These are phyloP conservation scores for Temnothorax ravouxi DNA, from an alignment of 2,888 invertebrate species.

Conservation along the genomic window DNA sequence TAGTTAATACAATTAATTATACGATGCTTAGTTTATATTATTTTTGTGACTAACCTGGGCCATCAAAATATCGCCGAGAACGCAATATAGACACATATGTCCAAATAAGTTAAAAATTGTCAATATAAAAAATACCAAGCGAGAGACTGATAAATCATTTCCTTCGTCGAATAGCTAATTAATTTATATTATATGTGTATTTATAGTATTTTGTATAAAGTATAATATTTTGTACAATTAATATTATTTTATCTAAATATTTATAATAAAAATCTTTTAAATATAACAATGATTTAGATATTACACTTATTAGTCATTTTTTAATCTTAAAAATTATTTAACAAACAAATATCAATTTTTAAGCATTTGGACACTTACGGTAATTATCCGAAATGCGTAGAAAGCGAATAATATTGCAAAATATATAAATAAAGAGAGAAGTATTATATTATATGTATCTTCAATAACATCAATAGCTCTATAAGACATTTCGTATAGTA, in stretches of 20 bases:
- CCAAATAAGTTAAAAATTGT: constrained; percentile 11
- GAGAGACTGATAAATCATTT: not conserved
- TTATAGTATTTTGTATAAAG: not conserved
- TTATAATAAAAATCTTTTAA: not conserved
- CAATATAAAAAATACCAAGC: not conserved
- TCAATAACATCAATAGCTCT: constrained; percentile 23
- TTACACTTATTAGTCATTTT: not conserved
- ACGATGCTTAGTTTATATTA: not conserved
- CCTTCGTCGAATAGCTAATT: constrained; percentile 19
- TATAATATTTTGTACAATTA: not conserved
- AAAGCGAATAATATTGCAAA: constrained; percentile 22
- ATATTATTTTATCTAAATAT: not conserved
- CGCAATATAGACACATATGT: constrained; percentile 56
- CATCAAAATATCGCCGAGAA: constrained; percentile 45
- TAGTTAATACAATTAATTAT: not conserved
- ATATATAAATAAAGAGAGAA: constrained; percentile 16
- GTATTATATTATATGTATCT: constrained; percentile 17
- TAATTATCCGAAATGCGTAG: constrained; percentile 10
- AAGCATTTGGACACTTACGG: not conserved
- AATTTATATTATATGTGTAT: not conserved
- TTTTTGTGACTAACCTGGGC: constrained; percentile 38
- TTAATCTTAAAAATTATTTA: not conserved
- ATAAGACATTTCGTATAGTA: not conserved
- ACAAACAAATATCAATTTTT: not conserved
- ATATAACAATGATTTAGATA: not conserved